These are phyloP conservation scores for Parazoanthus swiftii DNA, from an alignment of 92 coral and sea anemone species.

Conservation along the genomic window DNA sequence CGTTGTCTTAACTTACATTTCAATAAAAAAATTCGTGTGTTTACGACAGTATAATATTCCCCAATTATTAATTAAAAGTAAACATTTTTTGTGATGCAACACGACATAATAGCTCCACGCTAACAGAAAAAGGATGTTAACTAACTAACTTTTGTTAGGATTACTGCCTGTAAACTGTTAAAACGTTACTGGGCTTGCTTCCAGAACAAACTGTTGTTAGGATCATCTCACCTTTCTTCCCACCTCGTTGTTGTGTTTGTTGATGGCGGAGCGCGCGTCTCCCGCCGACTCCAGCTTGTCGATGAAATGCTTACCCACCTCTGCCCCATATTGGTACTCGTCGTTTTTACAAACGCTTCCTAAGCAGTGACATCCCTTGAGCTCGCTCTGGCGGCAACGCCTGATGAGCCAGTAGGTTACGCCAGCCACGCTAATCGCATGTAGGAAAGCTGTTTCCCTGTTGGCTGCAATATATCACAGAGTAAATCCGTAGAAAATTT, in stretches of 20 bases:
- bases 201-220: too few species aligned
- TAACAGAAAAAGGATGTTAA: too few species aligned
- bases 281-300: slow-evolving; percentile 37
- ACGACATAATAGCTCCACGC: too few species aligned
- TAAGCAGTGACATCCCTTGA: slow-evolving; percentile 6
- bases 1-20: too few species aligned
- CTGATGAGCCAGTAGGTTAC: slow-evolving; percentile 9
- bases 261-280: slow-evolving; percentile 32
- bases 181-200: too few species aligned
- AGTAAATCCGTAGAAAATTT: too few species aligned
- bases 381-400: background rate
- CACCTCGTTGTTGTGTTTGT: slow-evolving; percentile 49
- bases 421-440: slow-evolving; percentile 16
- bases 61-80: too few species aligned
- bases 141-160: too few species aligned
- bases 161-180: too few species aligned
- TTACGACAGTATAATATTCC: too few species aligned
- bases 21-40: too few species aligned
- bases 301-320: slow-evolving; percentile 44
- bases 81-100: too few species aligned
- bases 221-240: slow-evolving; percentile 43
- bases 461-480: slow-evolving; percentile 11
- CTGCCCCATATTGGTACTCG: slow-evolving; percentile 34
- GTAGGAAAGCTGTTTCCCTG: slow-evolving; percentile 35
- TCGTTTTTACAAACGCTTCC: slow-evolving; percentile 22